A percentile compares a stretch with the other conserved stretches of the same genome.
phyloP scores from a whole-genome alignment of 2,888 invertebrate genomes.

The Sicus ferrugineus region DNA sequence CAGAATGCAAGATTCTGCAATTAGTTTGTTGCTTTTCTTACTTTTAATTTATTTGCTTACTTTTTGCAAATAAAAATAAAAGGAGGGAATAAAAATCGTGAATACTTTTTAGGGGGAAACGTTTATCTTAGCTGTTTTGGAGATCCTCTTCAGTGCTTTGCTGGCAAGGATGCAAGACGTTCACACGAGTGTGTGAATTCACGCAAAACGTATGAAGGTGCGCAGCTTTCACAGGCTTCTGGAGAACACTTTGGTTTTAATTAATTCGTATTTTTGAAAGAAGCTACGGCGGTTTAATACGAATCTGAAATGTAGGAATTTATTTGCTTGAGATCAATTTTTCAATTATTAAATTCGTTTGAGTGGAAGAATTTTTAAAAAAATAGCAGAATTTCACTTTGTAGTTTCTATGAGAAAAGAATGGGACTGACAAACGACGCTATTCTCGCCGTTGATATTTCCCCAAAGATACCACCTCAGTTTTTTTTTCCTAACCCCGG shows the following conservation, averaged over 20 bases:
- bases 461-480: too few relatives aligned
- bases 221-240: neutral
- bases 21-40: slow-evolving; percentile 46
- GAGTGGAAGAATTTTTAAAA: too few relatives aligned
- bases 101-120: neutral
- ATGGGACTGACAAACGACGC: too few relatives aligned
- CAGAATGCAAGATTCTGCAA: slow-evolving; percentile 45
- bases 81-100: neutral
- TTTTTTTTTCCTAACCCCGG: too few relatives aligned
- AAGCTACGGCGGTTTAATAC: too few relatives aligned
- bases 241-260: neutral
- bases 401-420: too few relatives aligned
- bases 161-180: neutral
- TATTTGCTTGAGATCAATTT: neutral
- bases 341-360: too few relatives aligned
- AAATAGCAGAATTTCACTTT: too few relatives aligned
- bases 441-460: too few relatives aligned
- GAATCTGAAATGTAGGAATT: neutral
- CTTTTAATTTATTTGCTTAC: slow-evolving; percentile 32
- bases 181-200: neutral
- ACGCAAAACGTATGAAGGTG: neutral
- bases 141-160: neutral
- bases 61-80: slow-evolving; percentile 2
- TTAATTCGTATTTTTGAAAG: neutral
- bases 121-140: neutral